Base-by-base conservation (phyloP, 1,140 invertebrate genomes). In the Venustaconcha ellipsiformis region DNA sequence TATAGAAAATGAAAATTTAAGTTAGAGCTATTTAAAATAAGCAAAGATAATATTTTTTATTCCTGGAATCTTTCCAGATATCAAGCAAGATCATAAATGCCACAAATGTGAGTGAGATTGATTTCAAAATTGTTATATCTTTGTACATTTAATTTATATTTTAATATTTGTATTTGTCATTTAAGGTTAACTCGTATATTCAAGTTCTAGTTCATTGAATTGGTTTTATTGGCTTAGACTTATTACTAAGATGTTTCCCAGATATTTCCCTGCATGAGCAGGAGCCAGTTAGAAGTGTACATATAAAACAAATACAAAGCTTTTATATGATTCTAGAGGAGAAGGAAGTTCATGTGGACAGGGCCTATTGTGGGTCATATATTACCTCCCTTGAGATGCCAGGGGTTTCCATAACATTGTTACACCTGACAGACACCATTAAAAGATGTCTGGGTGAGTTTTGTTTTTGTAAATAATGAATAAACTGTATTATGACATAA, bases 341-440 rank as follows among this genome's bases (percentile, higher is more conserved):
- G 90, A 82, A 64, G 5, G 87, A 90, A 8, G 91, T 95, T 5
- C 86, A 82, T 56, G 89, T 94, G 4, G 88, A 92, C 74, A 90
- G 95, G 69, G 90, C 94, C 11, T 96, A 94, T 87, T 91, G 91
- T 63, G 95, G 95, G 2, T 89, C 92, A 65, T 90, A 95, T 63
- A 94, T 96, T 91, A 95, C 95, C 4, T 96, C 95, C 0, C 90
- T 96, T 67, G 94, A 96, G 80, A 96, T 95, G 92, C 92, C 93
- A 70, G 96, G 95, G 1, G 89, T 96, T 69, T 95, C 95, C 78
- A 90, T 96, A 26, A 94, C 93, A 37, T 67, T 96, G 17, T 82
- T 96, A 18, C 92, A 93, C 58, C 74, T 91, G 0, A 82, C 88
- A 81, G 76, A 86, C 55, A 78, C 78, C 6, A 83, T 88, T n/a